A percentile compares a stretch with the other conserved stretches of the same genome.
These are phyloP conservation scores for Hystrix brachyura DNA, from an alignment of 2,113 vertebrate species.

Conservation along the genomic window DNA sequence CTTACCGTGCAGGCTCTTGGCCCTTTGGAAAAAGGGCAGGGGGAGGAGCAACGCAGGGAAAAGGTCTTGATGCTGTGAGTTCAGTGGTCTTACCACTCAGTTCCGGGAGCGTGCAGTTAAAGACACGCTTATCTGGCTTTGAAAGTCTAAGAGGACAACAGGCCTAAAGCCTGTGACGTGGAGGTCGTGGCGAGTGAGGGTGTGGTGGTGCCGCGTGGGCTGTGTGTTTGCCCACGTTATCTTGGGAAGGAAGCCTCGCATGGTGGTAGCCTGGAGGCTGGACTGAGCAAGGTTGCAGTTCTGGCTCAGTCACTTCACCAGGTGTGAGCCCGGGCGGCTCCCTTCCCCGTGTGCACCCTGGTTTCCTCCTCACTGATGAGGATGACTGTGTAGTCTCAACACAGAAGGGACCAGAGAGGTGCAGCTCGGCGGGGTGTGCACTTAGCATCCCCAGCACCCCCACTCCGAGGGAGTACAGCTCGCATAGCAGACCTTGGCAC, in stretches of 20 bases:
- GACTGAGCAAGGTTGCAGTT: background rate
- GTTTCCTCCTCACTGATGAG: background rate
- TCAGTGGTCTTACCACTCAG: background rate
- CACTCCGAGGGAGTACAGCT: background rate
- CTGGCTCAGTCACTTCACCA: background rate
- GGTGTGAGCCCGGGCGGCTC: background rate
- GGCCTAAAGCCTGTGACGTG: background rate
- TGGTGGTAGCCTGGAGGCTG: background rate
- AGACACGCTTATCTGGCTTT: background rate
- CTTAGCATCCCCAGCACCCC: background rate
- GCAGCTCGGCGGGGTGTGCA: background rate
- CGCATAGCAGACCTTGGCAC: background rate
- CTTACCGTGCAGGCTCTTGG: background rate
- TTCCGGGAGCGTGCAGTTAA: background rate
- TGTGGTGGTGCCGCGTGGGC: background rate
- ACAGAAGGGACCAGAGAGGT: background rate
- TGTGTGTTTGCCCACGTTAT: background rate
- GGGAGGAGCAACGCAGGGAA: background rate
- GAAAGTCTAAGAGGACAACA: background rate
- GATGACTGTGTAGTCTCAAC: background rate
- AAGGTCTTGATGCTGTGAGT: background rate
- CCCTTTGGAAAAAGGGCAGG: background rate
- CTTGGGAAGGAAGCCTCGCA: background rate
- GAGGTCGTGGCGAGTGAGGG: background rate
- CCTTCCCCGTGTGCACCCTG: background rate